Base-by-base conservation (phyloP, 2,113 vertebrate genomes). In the Dascyllus trimaculatus region DNA sequence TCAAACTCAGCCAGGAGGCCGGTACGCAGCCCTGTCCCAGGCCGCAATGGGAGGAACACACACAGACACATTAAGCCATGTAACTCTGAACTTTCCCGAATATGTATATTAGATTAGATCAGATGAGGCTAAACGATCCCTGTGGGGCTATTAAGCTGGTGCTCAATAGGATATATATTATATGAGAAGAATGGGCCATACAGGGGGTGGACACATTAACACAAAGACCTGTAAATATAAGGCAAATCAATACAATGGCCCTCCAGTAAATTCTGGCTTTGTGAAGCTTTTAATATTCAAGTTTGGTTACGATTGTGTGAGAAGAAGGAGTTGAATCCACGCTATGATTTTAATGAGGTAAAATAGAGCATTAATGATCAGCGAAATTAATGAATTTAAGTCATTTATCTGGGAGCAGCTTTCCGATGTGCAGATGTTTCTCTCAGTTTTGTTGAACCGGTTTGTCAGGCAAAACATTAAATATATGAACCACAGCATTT, bases 1-100 rank as follows among this genome's bases (percentile, higher is more conserved):
- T 94, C 90, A 88, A 92, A 81, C 91, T 93, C 87, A 89, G 86
- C 80, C 80, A 88, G 75, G 71, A 80, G 85, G 63, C 89, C 80
- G 43, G 75, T 62, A 66, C 15, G n/a, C 78, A 77, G 80, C 72
- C 49, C 67, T 17, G 71, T 71, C 77, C 85, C 73, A 24, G 81
- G 59, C 51, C 71, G 4, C 53, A 66, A 78, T 5, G n/a, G 82
- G 66, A 66, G 71, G 75, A 86, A 72, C 76, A 79, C 77, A 91
- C 78, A 88, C 62, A 56, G 78, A 87, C 82, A 80, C 66, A 85
- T 83, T 87, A 84, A 82, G 77, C 46, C 65, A 63, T 64, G 53
- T 62, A 80, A 78, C 74, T 71, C 67, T 80, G 75, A 81, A 87
- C 61, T 73, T 74, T 81, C 19, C 38, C 71, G 40, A 82, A 82